These are phyloP conservation scores for Baronia brevicornis DNA, from an alignment of 2,888 invertebrate species.

Conservation along the genomic window DNA sequence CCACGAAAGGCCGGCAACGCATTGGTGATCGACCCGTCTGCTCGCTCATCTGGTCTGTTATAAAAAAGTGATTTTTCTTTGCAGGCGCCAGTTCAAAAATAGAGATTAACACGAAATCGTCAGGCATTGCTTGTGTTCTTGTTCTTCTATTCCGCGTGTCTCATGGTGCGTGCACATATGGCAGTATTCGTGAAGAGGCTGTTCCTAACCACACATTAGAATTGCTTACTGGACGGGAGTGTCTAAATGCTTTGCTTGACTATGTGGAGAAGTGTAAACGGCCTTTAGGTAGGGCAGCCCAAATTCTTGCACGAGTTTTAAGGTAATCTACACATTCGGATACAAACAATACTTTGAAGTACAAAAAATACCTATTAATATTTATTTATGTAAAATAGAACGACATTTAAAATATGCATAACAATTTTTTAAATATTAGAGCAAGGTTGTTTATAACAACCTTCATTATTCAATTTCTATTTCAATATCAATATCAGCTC, in stretches of 20 bases:
- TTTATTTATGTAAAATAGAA: not conserved
- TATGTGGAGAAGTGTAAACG: conserved; percentile 62
- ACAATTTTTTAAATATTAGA: no score
- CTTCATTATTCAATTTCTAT: no score
- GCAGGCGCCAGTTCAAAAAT: conserved; percentile 34
- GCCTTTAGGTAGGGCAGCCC: conserved; percentile 64
- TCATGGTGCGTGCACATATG: conserved; percentile 45
- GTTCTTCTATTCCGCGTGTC: conserved; percentile 57
- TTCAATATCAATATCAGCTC: no score
- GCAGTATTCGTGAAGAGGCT: conserved; percentile 38
- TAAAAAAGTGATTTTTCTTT: conserved; percentile 24
- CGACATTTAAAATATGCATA: conserved; percentile 4
- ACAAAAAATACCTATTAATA: not conserved
- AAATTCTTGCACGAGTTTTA: conserved; percentile 69
- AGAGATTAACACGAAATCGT: conserved; percentile 36
- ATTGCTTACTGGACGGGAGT: conserved; percentile 49
- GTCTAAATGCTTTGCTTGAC: conserved; percentile 58
- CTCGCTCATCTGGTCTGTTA: no score
- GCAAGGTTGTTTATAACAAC: no score
- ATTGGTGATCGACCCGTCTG: no score
- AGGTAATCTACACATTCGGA: no score
- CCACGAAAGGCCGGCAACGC: no score
- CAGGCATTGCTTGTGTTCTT: conserved; percentile 56
- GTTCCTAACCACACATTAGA: conserved; percentile 47
- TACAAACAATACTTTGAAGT: no score